Conservation (phyloP, 2,888 invertebrate species). For the Andrena camellia region DNA sequence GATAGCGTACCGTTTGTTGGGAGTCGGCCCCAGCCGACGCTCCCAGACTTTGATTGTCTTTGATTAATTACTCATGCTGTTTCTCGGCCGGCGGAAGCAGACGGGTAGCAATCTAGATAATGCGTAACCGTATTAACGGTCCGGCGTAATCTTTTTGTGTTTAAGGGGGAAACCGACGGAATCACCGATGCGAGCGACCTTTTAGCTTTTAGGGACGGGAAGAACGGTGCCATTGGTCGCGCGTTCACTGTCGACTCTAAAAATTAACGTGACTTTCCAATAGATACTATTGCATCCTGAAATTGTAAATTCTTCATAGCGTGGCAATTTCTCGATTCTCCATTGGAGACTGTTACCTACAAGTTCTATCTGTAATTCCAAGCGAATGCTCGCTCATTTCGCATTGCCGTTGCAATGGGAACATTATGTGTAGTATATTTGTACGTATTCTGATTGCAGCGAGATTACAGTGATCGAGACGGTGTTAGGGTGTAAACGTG, state of each 20-base stretch:
- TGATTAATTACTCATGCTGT: slow-evolving; percentile 83
- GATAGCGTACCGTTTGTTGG: slow-evolving; percentile 79
- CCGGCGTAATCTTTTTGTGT: slow-evolving; percentile 72
- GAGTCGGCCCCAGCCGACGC: slow-evolving; percentile 79
- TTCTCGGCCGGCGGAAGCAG: slow-evolving; percentile 78
- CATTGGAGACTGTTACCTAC: too few species aligned
- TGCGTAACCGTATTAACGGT: slow-evolving; percentile 82
- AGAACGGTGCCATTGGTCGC: not conserved
- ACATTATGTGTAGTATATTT: not conserved
- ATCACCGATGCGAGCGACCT: slow-evolving; percentile 3
- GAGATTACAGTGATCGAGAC: slow-evolving; percentile 20
- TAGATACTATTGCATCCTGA: not conserved
- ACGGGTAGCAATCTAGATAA: slow-evolving; percentile 82
- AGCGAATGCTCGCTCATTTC: too few species aligned
- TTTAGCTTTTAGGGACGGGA: not conserved
- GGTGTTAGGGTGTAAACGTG: slow-evolving; percentile 2
- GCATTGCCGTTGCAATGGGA: too few species aligned
- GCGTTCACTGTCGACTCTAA: not conserved
- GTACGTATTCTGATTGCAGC: not conserved
- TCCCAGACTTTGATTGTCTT: slow-evolving; percentile 85
- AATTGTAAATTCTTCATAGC: too few species aligned
- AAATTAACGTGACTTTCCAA: not conserved
- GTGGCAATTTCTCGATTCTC: too few species aligned
- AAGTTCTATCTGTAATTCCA: too few species aligned
- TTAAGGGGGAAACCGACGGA: slow-evolving; percentile 51